phyloP scores from a whole-genome alignment of 2,113 vertebrate genomes.

The Equus quagga region DNA sequence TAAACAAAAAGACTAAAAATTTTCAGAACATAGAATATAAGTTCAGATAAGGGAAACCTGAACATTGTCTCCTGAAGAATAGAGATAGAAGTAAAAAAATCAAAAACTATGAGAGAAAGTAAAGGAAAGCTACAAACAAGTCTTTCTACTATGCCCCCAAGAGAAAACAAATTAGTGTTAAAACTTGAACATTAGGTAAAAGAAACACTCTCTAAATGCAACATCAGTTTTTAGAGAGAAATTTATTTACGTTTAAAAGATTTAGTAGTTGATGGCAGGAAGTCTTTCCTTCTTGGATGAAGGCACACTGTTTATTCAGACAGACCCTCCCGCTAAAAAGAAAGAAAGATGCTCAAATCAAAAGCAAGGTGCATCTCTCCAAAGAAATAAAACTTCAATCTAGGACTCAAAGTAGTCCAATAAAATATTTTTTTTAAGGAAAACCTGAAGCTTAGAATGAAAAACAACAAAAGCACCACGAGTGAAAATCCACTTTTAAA shows the following conservation, averaged over 20 bases:
- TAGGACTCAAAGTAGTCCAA: neutral
- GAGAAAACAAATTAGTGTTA: neutral
- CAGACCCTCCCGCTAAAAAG: neutral
- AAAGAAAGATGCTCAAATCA: neutral
- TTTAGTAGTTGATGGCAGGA: neutral
- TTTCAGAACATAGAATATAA: neutral
- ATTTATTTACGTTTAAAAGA: neutral
- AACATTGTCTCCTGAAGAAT: neutral
- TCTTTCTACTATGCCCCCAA: neutral
- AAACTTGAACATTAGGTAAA: conserved; percentile 3
- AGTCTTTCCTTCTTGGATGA: neutral
- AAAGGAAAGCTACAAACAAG: neutral
- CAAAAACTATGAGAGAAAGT: neutral
- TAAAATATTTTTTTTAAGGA: neutral
- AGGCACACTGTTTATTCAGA: neutral
- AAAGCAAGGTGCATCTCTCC: neutral
- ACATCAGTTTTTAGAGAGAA: neutral
- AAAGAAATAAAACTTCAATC: neutral
- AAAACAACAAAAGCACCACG: neutral
- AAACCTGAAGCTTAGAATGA: neutral
- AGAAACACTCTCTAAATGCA: neutral
- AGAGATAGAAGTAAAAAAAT: neutral
- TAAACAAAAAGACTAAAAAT: neutral
- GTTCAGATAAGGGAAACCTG: neutral
- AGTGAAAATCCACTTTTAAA: neutral